Conservation (phyloP, 2,113 vertebrate species). For the Alexandromys fortis region DNA sequence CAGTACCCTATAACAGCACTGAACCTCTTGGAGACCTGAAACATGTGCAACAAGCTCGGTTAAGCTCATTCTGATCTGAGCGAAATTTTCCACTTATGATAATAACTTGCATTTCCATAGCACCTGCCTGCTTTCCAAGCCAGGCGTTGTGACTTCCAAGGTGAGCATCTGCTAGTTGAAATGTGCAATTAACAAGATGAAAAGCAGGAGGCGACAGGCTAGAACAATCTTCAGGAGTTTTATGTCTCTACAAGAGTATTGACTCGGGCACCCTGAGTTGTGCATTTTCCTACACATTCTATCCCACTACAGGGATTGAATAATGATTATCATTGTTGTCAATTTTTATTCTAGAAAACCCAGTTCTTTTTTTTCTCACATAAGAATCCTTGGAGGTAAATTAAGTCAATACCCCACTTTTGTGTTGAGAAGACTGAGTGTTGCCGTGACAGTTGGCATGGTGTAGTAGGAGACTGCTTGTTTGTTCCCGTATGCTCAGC, state of each 20-base stretch:
- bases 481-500: too few species aligned
- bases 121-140: not conserved
- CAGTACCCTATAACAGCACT: not conserved
- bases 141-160: constrained; percentile 30
- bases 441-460: not conserved
- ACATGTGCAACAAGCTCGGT: not conserved
- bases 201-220: constrained; percentile 2
- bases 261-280: not conserved
- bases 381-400: not conserved
- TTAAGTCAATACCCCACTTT: not conserved
- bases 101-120: not conserved
- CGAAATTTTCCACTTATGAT: not conserved
- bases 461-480: too few species aligned
- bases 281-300: not conserved
- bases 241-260: not conserved
- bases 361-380: not conserved
- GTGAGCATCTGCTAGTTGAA: constrained; percentile 14
- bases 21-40: not conserved
- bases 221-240: not conserved
- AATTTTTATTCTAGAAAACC: not conserved
- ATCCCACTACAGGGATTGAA: not conserved
- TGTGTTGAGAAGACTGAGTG: not conserved
- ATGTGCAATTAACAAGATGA: not conserved
- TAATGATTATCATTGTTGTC: not conserved
- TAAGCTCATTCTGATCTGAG: not conserved